phyloP scores from a whole-genome alignment of 2,113 vertebrate genomes.

The Elachura formosa region DNA sequence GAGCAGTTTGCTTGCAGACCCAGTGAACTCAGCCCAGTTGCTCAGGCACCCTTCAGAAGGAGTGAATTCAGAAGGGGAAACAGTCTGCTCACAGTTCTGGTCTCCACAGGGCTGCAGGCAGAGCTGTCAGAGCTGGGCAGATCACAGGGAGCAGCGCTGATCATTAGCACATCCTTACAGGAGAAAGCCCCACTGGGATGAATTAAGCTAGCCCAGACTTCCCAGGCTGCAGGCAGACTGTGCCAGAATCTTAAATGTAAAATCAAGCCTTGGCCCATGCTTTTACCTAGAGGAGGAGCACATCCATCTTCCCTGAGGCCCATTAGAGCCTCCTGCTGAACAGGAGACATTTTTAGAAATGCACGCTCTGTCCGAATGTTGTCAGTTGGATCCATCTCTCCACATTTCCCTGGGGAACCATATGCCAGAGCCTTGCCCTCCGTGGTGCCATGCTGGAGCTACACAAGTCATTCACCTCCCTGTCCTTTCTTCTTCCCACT shows the following conservation, averaged over 20 bases:
- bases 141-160: not conserved
- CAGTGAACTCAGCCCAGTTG: rapidly evolving
- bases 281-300: not conserved
- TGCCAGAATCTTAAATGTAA: conserved; percentile 10
- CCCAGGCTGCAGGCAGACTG: not conserved
- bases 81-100: not conserved
- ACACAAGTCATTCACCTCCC: not conserved
- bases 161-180: not conserved
- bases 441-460: not conserved
- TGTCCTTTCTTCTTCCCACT: not conserved
- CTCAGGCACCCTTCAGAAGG: not conserved
- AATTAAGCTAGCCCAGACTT: not conserved
- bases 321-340: conserved; percentile 5
- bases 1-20: not conserved
- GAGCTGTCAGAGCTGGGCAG: not conserved
- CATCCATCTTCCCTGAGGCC: not conserved
- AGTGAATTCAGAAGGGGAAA: not conserved
- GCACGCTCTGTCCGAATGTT: not conserved
- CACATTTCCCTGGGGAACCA: rapidly evolving
- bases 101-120: not conserved
- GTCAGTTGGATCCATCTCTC: not conserved
- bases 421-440: not conserved
- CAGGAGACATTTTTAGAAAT: not conserved
- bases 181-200: not conserved
- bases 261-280: not conserved